These are phyloP conservation scores for Clavelina lepadiformis DNA, from an alignment of 23 tunicate genomes.

Conservation along the genomic window DNA sequence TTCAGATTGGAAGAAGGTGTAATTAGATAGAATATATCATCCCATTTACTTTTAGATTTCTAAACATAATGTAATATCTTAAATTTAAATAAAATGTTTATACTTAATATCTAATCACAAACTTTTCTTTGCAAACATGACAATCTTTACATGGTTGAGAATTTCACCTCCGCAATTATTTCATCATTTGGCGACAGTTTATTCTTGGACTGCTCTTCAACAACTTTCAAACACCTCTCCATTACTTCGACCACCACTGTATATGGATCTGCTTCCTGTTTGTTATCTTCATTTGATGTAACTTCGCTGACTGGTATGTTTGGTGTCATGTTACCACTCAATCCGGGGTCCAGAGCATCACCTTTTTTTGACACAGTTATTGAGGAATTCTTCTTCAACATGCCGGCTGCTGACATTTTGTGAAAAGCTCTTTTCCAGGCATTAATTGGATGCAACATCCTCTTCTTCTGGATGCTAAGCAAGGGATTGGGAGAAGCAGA, in stretches of 20 bases:
- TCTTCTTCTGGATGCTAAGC: not conserved
- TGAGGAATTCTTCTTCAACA: not conserved
- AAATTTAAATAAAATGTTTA: too few species aligned
- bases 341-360: not conserved
- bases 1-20: too few species aligned
- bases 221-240: slow-evolving; percentile 14
- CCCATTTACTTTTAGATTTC: too few species aligned
- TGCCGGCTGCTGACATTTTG: slow-evolving; percentile 1
- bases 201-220: too few species aligned
- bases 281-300: not conserved
- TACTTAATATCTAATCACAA: too few species aligned
- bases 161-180: too few species aligned
- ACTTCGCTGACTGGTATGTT: not conserved
- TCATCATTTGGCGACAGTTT: too few species aligned
- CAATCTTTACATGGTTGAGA: too few species aligned
- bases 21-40: too few species aligned
- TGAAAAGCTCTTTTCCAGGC: slow-evolving; percentile 20
- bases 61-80: too few species aligned
- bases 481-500: slow-evolving; percentile 13
- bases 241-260: slow-evolving; percentile 7
- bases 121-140: too few species aligned
- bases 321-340: not conserved
- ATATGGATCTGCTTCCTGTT: not conserved
- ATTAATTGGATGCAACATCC: slow-evolving; percentile 4
- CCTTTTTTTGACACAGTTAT: not conserved